Base-by-base conservation (phyloP, 2,797 vertebrate species). In the Hozukius guyotensis region DNA sequence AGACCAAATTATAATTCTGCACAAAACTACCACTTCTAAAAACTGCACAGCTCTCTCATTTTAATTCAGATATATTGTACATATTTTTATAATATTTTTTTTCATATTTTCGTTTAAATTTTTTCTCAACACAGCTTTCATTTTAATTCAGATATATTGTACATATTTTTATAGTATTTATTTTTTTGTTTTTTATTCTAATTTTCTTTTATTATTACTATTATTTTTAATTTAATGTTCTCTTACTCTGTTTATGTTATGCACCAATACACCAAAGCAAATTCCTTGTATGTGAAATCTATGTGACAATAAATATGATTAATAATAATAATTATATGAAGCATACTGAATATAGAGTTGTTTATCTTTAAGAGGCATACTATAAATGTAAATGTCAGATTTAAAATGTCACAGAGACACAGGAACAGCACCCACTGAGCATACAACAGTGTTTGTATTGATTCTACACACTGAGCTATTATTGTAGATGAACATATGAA, bases 401-500 rank as follows among this genome's bases (percentile, higher is more conserved):
- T 66, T 27, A 11, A 34, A 73, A 77, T 83, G 64, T 76, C 75
- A 78, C 61, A 46, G 34, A 65, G 60, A 77, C 52, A 55, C 11
- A 32, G 14, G 31, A 73, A 62, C 76, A 72, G 18, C 12, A 12
- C 57, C 55, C 18, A 12, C 78, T 64, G 86, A 83, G 76, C 27
- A 29, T 31, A 14, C 36, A 80, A 52, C 27, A 32, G 69, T 75
- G 64, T 78, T 86, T 65, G 69, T 81, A 65, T 80, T 82, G 77
- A 80, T n/a, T 29, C 59, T 12, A 22, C 74, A 82, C 32, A 61
- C 66, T 42, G 73, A 78, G 57, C 69, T 79, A 70, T 84, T 83
- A 76, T 75, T 74, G 49, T 25, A 66, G 70, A 78, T 53, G 69
- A 80, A 82, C 78, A 76, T 81, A 87, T 66, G 18, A 78, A 38